Conservation (phyloP, 2,113 vertebrate species). For the Strix aluco region DNA sequence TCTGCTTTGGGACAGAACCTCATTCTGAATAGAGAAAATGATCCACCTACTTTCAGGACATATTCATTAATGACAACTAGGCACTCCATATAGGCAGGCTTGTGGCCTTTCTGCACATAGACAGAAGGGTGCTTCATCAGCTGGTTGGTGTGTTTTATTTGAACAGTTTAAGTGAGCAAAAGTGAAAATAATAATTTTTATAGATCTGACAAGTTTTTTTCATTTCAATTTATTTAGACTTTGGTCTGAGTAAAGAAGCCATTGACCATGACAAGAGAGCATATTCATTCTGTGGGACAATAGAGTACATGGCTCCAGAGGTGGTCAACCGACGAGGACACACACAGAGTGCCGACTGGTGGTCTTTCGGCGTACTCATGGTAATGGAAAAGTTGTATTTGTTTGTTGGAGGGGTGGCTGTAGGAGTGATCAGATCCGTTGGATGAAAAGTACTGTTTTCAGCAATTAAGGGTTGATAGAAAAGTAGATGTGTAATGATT, state of each 20-base stretch:
- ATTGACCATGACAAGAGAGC: conserved; percentile 95
- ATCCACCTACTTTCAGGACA: accelerated
- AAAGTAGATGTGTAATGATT: background rate
- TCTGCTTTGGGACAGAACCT: background rate
- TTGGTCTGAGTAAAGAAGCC: conserved; percentile 95
- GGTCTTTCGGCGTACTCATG: conserved; percentile 97
- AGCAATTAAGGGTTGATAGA: background rate
- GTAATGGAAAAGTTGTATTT: conserved; percentile 60
- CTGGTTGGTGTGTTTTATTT: background rate
- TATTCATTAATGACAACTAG: background rate
- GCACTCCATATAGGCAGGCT: accelerated
- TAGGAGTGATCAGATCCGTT: background rate
- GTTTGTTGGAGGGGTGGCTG: background rate
- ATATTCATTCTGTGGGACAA: conserved; percentile 95
- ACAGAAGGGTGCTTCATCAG: background rate
- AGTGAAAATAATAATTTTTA: background rate
- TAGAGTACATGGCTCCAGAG: conserved; percentile 98
- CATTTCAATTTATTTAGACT: conserved; percentile 76
- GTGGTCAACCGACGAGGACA: conserved; percentile 95
- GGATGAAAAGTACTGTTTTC: background rate
- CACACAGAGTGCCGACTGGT: conserved; percentile 96
- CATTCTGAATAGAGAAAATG: background rate
- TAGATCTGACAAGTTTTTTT: background rate
- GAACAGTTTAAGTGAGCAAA: background rate
- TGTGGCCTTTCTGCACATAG: background rate